Evolutionary conservation across 2,113 vertebrate genomes (phyloP).

Genomic region (Puffinus mauretanicus): DNA sequence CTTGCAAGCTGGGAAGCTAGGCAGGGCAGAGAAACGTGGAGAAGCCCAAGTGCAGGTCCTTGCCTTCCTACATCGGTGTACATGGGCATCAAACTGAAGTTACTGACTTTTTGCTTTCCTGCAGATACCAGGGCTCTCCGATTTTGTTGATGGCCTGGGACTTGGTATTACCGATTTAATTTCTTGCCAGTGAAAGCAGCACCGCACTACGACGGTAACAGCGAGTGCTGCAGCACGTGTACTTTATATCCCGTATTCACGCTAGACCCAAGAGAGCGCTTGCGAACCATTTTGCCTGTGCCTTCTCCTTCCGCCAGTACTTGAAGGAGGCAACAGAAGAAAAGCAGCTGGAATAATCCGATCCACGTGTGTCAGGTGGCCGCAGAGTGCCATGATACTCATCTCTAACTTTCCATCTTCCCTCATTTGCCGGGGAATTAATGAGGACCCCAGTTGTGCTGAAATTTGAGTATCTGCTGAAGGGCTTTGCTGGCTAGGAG

Average conservation of each 20-base stretch:
- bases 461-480: conserved; percentile 29
- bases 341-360: not conserved
- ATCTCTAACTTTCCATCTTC: not conserved
- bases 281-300: fast-evolving
- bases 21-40: fast-evolving
- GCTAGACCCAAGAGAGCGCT: not conserved
- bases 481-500: not conserved
- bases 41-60: fast-evolving
- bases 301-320: not conserved
- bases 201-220: fast-evolving
- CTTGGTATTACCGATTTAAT: fast-evolving
- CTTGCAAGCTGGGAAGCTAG: not conserved
- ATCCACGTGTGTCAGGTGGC: not conserved
- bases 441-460: not conserved
- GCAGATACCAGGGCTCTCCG: not conserved
- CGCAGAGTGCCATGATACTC: not conserved
- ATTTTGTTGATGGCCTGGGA: fast-evolving
- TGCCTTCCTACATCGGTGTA: not conserved
- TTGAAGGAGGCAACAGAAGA: not conserved
- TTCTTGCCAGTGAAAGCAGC: not conserved
- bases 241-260: fast-evolving
- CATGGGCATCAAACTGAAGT: not conserved
- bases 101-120: not conserved
- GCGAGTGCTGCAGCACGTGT: not conserved
- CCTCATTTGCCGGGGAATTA: not conserved